Conservation (phyloP, 2,113 vertebrate genomes). For the Onychostruthus taczanowskii region DNA sequence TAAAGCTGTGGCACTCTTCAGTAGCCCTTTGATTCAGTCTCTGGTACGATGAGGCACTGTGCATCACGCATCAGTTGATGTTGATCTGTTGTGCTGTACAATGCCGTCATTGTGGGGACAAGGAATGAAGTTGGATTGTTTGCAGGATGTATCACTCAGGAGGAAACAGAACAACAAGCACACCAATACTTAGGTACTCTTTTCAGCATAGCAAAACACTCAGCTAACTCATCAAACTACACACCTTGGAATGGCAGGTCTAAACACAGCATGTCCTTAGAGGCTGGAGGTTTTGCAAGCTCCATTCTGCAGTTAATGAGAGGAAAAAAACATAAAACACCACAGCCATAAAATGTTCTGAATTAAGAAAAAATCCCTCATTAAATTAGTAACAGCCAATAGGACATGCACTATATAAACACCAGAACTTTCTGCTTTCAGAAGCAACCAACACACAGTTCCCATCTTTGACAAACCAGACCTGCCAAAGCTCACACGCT, state of each 20-base stretch:
- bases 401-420: neutral
- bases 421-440: neutral
- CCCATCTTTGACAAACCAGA: neutral
- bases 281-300: neutral
- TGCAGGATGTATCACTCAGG: neutral
- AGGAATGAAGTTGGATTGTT: neutral
- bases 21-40: neutral
- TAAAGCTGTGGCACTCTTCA: neutral
- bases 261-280: neutral
- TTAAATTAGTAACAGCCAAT: neutral
- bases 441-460: neutral
- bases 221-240: neutral
- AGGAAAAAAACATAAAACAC: neutral
- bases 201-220: neutral
- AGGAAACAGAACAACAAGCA: slow-evolving; percentile 24
- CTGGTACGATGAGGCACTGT: slow-evolving; percentile 10
- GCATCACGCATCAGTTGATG: neutral
- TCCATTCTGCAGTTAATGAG: neutral
- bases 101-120: slow-evolving; percentile 31
- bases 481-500: neutral
- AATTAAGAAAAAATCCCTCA: neutral
- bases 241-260: neutral
- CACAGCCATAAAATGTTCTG: neutral
- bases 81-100: slow-evolving; percentile 17
- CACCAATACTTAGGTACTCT: neutral